A percentile compares a stretch with the other conserved stretches of the same genome.
These are phyloP conservation scores for Pampus argenteus DNA, from an alignment of 2,797 vertebrate genomes.

Conservation along the genomic window DNA sequence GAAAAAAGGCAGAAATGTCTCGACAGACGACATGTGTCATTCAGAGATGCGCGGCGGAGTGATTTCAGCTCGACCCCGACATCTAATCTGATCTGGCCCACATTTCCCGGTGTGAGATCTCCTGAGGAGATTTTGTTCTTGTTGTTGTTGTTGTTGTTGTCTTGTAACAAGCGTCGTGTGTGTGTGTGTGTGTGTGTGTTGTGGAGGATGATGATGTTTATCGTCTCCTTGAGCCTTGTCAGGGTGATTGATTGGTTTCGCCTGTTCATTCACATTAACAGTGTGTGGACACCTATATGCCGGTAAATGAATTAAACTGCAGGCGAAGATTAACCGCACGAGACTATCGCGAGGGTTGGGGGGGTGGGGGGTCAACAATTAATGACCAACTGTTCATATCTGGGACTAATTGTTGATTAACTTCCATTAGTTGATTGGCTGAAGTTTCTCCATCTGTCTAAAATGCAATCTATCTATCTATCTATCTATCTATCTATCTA, in stretches of 20 bases:
- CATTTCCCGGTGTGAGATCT: slow-evolving; percentile 25
- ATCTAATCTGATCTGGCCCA: slow-evolving; percentile 55
- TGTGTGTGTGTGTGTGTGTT: slow-evolving; percentile 13
- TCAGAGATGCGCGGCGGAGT: slow-evolving; percentile 47
- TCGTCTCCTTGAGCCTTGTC: slow-evolving; percentile 40
- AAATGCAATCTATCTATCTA: too few relatives aligned
- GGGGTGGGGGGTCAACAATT: slow-evolving; percentile 12
- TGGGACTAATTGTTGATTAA: too few relatives aligned
- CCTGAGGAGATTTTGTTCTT: slow-evolving; percentile 12
- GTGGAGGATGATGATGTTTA: slow-evolving; percentile 15
- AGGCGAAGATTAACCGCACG: slow-evolving; percentile 19
- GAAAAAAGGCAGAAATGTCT: background rate
- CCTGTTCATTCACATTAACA: slow-evolving; percentile 46
- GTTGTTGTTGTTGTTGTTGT: slow-evolving; percentile 35
- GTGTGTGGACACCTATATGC: slow-evolving; percentile 34
- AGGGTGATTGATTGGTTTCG: slow-evolving; percentile 65
- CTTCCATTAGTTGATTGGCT: too few relatives aligned
- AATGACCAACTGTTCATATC: slow-evolving; percentile 46
- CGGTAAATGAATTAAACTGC: slow-evolving; percentile 45
- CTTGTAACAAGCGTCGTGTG: slow-evolving; percentile 11
- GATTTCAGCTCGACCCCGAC: slow-evolving; percentile 41
- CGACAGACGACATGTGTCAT: slow-evolving; percentile 18
- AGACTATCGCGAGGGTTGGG: background rate
- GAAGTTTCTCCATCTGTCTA: too few relatives aligned
- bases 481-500: too few relatives aligned